Conservation (phyloP, 2,888 invertebrate genomes). For the Tipula confusa region DNA sequence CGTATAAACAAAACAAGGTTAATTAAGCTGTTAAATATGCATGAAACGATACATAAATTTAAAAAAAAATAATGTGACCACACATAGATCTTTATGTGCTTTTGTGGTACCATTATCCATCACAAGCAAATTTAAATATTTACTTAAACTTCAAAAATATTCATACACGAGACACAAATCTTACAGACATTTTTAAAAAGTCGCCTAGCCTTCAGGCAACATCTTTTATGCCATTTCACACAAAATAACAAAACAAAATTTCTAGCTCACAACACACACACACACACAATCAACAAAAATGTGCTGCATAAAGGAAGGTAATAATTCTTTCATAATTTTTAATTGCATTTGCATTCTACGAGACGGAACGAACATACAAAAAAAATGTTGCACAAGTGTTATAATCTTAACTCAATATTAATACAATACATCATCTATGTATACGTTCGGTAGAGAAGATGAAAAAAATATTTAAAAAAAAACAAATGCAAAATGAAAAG, state of each 20-base stretch:
- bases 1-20: not conserved
- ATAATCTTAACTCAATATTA: not conserved
- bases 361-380: not conserved
- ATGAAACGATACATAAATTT: not conserved
- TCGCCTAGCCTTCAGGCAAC: not conserved
- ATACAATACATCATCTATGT: not conserved
- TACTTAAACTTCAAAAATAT: too few species aligned
- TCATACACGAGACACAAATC: too few species aligned
- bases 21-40: not conserved
- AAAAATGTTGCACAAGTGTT: not conserved
- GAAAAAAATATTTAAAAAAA: too few species aligned
- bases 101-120: not conserved
- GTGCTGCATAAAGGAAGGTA: not conserved
- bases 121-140: not conserved
- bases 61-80: not conserved
- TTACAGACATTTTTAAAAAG: too few species aligned
- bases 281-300: not conserved
- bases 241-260: not conserved
- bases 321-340: slow-evolving; percentile 14
- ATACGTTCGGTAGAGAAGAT: not conserved
- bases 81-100: not conserved
- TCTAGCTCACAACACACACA: not conserved
- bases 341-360: not conserved
- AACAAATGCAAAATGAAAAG: not conserved
- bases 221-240: not conserved